A percentile compares a stretch with the other conserved stretches of the same genome.
These are phyloP conservation scores for Petroica traversi DNA, from an alignment of 2,113 vertebrate species.

Conservation along the genomic window DNA sequence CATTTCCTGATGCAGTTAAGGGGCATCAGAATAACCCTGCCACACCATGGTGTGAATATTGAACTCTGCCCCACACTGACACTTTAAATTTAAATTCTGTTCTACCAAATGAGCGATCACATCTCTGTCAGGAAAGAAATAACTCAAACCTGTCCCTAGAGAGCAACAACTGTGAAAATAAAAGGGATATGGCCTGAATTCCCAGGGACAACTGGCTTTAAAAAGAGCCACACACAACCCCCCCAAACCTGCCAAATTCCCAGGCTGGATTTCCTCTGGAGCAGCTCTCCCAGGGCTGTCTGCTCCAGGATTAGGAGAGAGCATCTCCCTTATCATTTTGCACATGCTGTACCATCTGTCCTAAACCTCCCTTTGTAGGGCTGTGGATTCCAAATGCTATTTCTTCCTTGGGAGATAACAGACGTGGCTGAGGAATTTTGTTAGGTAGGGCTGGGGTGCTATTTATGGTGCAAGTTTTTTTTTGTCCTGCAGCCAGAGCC, in stretches of 20 bases:
- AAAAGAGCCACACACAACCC: neutral
- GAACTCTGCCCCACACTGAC: neutral
- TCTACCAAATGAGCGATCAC: neutral
- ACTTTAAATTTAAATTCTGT: neutral
- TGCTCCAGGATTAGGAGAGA: conserved; percentile 47
- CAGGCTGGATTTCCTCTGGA: conserved; percentile 34
- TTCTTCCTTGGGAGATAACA: conserved; percentile 60
- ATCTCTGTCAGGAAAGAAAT: neutral
- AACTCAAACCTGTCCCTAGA: neutral
- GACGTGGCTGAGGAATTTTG: neutral
- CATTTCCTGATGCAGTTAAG: neutral
- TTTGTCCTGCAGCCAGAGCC: neutral
- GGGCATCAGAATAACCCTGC: conserved; percentile 3
- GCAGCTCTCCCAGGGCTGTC: conserved; percentile 7
- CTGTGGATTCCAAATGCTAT: conserved; percentile 48
- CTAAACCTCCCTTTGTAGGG: conserved; percentile 57
- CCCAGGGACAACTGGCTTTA: neutral
- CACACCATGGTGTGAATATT: neutral
- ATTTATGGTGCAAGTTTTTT: neutral
- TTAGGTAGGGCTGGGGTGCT: neutral
- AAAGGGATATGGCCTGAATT: neutral
- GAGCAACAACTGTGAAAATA: neutral
- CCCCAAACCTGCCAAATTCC: neutral
- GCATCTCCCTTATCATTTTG: conserved; percentile 65
- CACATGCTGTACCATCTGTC: conserved; percentile 74